phyloP scores from a whole-genome alignment of 30 jellyfish, hydroid and myxozoan genomes.

The Chironex yamaguchii region DNA sequence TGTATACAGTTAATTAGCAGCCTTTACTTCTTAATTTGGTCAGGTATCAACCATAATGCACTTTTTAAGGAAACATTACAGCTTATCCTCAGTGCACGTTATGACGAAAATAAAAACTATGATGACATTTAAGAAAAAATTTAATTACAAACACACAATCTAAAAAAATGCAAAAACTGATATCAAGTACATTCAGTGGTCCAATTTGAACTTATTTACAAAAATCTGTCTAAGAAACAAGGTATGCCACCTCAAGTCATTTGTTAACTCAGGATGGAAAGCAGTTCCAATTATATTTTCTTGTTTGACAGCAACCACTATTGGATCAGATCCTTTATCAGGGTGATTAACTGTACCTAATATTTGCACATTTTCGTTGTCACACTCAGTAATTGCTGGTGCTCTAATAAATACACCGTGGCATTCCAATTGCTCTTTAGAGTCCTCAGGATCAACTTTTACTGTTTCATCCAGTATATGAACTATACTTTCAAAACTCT shows the following conservation, averaged over 20 bases:
- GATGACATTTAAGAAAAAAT: no score
- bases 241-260: constrained; percentile 87
- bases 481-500: constrained; percentile 85
- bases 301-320: constrained; percentile 93
- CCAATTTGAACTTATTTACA: not conserved
- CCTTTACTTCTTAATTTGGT: no score
- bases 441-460: not conserved
- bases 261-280: constrained; percentile 96
- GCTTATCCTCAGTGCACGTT: no score
- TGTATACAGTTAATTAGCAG: no score
- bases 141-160: no score
- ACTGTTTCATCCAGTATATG: constrained; percentile 30
- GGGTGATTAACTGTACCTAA: constrained; percentile 69
- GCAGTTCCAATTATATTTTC: constrained; percentile 90
- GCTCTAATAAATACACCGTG: constrained; percentile 97
- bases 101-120: no score
- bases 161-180: no score
- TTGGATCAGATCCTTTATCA: constrained; percentile 13
- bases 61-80: no score
- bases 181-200: no score
- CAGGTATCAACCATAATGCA: no score
- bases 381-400: constrained; percentile 81
- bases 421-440: not conserved
- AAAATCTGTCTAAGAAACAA: constrained; percentile 66
- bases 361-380: constrained; percentile 67